These are phyloP conservation scores for Hippotragus niger DNA, from an alignment of 2,113 vertebrate species.

Conservation along the genomic window DNA sequence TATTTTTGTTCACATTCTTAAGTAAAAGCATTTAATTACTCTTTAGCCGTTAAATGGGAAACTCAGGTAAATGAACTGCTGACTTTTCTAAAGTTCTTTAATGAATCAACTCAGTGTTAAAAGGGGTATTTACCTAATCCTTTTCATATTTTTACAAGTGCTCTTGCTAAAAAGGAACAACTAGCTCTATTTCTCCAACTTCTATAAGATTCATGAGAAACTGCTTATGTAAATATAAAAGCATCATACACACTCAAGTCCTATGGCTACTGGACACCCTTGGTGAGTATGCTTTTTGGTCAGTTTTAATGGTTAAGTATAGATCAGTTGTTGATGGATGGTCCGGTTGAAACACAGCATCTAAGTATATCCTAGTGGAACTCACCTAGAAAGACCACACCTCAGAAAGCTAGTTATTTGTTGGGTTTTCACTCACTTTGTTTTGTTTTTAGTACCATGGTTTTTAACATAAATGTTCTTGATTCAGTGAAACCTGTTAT, in stretches of 20 bases:
- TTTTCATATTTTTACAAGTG: constrained; percentile 69
- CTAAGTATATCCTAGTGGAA: constrained; percentile 29
- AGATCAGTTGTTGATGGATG: constrained; percentile 41
- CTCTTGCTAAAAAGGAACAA: constrained; percentile 60
- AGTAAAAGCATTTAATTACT: constrained; percentile 43
- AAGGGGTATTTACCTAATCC: constrained; percentile 61
- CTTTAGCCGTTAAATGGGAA: constrained; percentile 63
- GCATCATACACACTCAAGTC: constrained; percentile 63
- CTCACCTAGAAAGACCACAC: background rate
- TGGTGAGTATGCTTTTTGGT: constrained; percentile 21
- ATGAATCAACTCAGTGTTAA: constrained; percentile 48
- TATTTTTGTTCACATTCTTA: constrained; percentile 38
- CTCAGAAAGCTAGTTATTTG: background rate
- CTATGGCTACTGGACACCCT: constrained; percentile 42
- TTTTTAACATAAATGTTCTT: background rate
- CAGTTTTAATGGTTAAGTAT: background rate
- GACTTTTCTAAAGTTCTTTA: constrained; percentile 76
- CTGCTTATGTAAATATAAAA: constrained; percentile 57
- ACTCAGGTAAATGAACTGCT: constrained; percentile 82
- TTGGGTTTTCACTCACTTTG: constrained; percentile 8
- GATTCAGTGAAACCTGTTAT: background rate
- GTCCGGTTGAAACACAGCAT: constrained; percentile 35
- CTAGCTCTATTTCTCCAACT: constrained; percentile 57
- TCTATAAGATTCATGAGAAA: constrained; percentile 61
- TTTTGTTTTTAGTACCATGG: background rate